Conservation (phyloP, 2,113 vertebrate genomes). For the Anseranas semipalmata region DNA sequence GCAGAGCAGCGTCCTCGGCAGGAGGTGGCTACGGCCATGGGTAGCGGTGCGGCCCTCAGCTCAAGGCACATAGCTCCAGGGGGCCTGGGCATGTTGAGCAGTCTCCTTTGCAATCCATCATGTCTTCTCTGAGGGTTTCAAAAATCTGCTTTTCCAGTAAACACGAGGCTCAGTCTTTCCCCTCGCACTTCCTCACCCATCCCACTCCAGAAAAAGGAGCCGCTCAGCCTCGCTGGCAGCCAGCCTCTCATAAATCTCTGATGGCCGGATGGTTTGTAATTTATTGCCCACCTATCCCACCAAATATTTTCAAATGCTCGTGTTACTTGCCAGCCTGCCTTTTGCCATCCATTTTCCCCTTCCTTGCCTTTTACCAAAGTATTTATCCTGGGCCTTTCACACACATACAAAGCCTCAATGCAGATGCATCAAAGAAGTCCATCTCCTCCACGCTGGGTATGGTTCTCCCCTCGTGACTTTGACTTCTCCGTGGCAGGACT, state of each 20-base stretch:
- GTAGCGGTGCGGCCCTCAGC: neutral
- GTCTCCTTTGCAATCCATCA: neutral
- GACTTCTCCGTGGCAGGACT: neutral
- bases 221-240: neutral
- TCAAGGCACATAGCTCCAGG: neutral
- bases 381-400: neutral
- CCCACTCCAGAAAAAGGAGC: neutral
- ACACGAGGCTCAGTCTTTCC: neutral
- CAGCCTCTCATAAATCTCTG: neutral
- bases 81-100: neutral
- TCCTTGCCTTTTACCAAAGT: neutral
- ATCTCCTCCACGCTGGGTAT: neutral
- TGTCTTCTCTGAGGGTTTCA: neutral
- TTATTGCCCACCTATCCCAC: neutral
- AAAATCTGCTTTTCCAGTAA: neutral
- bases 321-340: neutral
- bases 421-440: neutral
- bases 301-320: neutral
- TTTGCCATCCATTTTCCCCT: neutral
- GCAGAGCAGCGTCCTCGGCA: neutral
- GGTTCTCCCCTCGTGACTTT: neutral
- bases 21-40: rapidly evolving
- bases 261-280: neutral
- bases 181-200: neutral
- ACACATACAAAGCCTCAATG: neutral